These are phyloP conservation scores for Metalampra italica DNA, from an alignment of 2,888 invertebrate species.

Conservation along the genomic window DNA sequence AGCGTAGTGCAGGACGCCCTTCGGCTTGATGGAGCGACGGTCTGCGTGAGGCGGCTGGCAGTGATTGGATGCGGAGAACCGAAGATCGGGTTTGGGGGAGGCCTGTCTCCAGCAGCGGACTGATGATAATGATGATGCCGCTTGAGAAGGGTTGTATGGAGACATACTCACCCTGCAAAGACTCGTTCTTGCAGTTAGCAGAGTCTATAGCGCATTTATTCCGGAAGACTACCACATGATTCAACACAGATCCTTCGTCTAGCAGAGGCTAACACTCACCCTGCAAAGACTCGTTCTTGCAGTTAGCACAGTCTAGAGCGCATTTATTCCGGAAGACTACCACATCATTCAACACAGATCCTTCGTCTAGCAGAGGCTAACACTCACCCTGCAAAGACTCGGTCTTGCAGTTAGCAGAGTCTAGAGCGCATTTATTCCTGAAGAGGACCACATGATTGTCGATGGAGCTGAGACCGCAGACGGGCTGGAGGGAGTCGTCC, in stretches of 20 bases:
- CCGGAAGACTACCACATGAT: slow-evolving; percentile 35
- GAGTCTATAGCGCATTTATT: slow-evolving; percentile 33
- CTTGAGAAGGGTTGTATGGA: too few species aligned
- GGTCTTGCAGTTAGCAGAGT: slow-evolving; percentile 34
- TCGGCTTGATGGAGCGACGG: too few species aligned
- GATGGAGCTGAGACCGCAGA: slow-evolving; percentile 31
- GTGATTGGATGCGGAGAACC: too few species aligned
- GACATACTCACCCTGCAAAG: slow-evolving; percentile 31
- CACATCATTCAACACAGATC: too few species aligned
- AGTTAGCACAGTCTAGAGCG: slow-evolving; percentile 35
- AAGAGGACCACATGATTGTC: slow-evolving; percentile 37
- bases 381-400: slow-evolving; percentile 27
- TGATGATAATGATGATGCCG: too few species aligned
- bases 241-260: too few species aligned
- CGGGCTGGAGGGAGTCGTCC: slow-evolving; percentile 14
- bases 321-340: slow-evolving; percentile 39
- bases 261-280: too few species aligned
- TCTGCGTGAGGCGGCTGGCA: too few species aligned
- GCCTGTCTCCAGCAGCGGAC: too few species aligned
- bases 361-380: too few species aligned
- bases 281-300: slow-evolving; percentile 20
- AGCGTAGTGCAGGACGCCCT: too few species aligned
- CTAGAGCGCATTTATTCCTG: slow-evolving; percentile 31
- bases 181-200: slow-evolving; percentile 30
- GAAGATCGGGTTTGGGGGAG: too few species aligned